Base-by-base conservation (phyloP, 2,888 invertebrate genomes). In the Erebia palarica region DNA sequence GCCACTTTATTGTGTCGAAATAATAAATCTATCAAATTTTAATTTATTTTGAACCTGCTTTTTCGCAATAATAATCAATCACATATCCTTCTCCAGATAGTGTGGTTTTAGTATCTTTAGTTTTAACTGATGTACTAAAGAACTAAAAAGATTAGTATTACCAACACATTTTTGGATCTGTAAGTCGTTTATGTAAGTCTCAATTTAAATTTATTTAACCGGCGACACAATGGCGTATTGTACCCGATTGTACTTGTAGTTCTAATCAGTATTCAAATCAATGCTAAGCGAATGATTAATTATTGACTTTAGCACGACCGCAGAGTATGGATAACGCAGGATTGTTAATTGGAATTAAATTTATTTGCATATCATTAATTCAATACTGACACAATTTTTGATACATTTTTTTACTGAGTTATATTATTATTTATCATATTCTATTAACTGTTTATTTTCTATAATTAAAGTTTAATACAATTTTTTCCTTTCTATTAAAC, bases 241-340 rank as follows among this genome's bases (percentile, higher is more conserved):
- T 55, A 51, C 42, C 67, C 36, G 67, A 70, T 42, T 68, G 61
- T 73, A 64, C 81, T 82, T 83, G 84, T 87, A 87, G 87, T 86
- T 86, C 86, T 86, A 88, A 89, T 90, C 88, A 88, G 84, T 87
- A 88, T 89, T 89, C 87, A 90, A 89, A 90, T 90, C 86, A 84
- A 88, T 88, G 88, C 87, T 87, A 88, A 90, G 88, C 85, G 84
- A 87, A 86, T 87, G 87, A 90, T 89, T 87, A 88, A 89, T 89
- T 84, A 89, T 89, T 84, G 88, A 81, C 83, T 84, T 87, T 85
- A 85, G 85, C 83, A 81, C 80, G 82, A 83, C 65, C 65, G 66
- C 82, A 60, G 49, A 68, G 58, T 61, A 60, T 61, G 81, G 72
- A 71, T 69, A 73, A 73, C 68, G 61, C 72, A 68, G 73, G 69